phyloP scores from a whole-genome alignment of 2,797 vertebrate genomes.

The Pygocentrus nattereri region DNA sequence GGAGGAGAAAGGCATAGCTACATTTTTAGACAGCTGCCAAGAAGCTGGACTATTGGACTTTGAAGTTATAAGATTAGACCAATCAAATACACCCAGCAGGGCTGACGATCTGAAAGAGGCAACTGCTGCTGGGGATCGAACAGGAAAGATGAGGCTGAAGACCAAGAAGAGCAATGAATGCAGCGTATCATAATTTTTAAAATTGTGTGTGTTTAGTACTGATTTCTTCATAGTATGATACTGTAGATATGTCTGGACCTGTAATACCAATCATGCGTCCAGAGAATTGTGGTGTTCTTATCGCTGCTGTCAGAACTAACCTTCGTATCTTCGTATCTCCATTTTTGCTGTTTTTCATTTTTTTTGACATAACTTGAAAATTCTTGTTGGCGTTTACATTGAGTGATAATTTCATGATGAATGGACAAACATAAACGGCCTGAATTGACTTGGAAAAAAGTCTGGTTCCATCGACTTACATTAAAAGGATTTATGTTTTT shows the following conservation, averaged over 20 bases:
- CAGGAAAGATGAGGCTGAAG: conserved; percentile 3
- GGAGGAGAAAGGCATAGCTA: conserved; percentile 32
- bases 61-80: conserved; percentile 8
- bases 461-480: too few species aligned
- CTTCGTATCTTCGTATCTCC: too few species aligned
- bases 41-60: conserved; percentile 38
- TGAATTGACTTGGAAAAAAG: too few species aligned
- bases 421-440: too few species aligned
- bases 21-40: conserved; percentile 50
- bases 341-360: too few species aligned
- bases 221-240: neutral
- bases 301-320: too few species aligned
- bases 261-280: too few species aligned
- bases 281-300: neutral
- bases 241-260: neutral
- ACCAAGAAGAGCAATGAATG: conserved; percentile 29
- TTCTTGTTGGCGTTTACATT: too few species aligned
- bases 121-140: neutral
- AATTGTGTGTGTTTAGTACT: neutral
- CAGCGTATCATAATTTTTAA: conserved; percentile 25
- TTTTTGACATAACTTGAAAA: too few species aligned
- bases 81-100: neutral
- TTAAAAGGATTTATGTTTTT: too few species aligned
- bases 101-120: neutral
- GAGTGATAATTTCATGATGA: too few species aligned